Evolutionary conservation across 2,113 vertebrate genomes (phyloP).

Genomic region (Tupaia tana): DNA sequence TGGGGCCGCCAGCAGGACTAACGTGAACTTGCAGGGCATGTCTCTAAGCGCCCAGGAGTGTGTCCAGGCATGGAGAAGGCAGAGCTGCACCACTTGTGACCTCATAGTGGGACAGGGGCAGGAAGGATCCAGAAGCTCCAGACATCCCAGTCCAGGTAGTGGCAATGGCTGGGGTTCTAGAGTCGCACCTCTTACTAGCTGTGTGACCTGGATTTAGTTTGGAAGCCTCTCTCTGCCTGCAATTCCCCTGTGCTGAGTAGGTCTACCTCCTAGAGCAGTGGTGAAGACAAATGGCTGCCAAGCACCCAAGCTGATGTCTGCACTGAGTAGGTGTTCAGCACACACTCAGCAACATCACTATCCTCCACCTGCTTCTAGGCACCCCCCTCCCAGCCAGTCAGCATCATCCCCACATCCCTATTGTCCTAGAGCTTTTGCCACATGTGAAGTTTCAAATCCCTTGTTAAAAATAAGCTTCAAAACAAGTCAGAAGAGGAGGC

Average conservation of each 20-base stretch:
- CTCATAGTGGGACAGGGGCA: neutral
- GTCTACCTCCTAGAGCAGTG: rapidly evolving
- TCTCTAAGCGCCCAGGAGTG: neutral
- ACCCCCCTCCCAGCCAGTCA: neutral
- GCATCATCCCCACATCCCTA: neutral
- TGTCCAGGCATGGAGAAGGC: neutral
- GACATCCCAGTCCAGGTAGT: neutral
- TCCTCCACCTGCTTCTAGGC: neutral
- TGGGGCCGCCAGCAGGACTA: neutral
- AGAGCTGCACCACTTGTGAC: neutral
- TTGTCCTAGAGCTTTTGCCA: neutral
- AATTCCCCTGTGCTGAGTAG: neutral
- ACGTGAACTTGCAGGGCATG: rapidly evolving
- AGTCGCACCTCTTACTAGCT: rapidly evolving
- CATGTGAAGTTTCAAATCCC: slow-evolving; percentile 40
- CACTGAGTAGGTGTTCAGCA: neutral
- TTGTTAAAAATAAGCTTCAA: slow-evolving; percentile 54
- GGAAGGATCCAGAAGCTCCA: neutral
- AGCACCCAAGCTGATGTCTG: neutral
- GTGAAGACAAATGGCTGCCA: rapidly evolving
- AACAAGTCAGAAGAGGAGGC: neutral
- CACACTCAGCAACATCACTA: rapidly evolving
- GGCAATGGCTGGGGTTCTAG: neutral
- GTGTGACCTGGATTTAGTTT: neutral
- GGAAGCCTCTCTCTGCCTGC: neutral